Evolutionary conservation across 2,888 invertebrate species (phyloP).

Genomic region (Acleris laterana): DNA sequence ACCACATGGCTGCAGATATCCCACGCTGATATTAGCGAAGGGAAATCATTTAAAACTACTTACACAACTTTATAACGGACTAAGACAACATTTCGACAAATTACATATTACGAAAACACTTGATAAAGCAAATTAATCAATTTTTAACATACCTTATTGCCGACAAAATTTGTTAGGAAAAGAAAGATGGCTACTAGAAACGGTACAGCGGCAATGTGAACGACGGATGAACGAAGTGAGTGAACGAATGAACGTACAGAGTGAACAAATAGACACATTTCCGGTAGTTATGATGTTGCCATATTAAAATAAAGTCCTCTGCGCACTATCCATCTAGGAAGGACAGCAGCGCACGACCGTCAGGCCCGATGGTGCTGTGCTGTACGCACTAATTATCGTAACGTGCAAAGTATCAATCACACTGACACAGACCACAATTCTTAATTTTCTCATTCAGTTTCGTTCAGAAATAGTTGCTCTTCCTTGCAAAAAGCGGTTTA

Average conservation of each 20-base stretch:
- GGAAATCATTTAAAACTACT: constrained; percentile 44
- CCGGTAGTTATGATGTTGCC: constrained; percentile 24
- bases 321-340: no score
- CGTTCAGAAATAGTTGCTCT: no score
- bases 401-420: no score
- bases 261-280: constrained; percentile 25
- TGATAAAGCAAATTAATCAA: constrained; percentile 51
- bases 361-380: no score
- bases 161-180: constrained; percentile 72
- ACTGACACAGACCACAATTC: no score
- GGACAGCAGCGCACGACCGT: no score
- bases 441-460: no score
- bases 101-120: constrained; percentile 42
- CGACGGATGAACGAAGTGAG: constrained; percentile 36
- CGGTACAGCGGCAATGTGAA: constrained; percentile 20
- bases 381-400: no score
- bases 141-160: constrained; percentile 73
- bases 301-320: constrained; percentile 9
- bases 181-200: constrained; percentile 77
- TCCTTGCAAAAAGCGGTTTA: no score
- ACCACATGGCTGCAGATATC: constrained; percentile 72
- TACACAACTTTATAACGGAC: constrained; percentile 41
- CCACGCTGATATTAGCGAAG: constrained; percentile 40
- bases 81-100: constrained; percentile 40
- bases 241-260: constrained; percentile 48